A percentile compares a stretch with the other conserved stretches of the same genome.
Conservation (phyloP, 2,888 invertebrate species). For the Pammene fasciana region DNA sequence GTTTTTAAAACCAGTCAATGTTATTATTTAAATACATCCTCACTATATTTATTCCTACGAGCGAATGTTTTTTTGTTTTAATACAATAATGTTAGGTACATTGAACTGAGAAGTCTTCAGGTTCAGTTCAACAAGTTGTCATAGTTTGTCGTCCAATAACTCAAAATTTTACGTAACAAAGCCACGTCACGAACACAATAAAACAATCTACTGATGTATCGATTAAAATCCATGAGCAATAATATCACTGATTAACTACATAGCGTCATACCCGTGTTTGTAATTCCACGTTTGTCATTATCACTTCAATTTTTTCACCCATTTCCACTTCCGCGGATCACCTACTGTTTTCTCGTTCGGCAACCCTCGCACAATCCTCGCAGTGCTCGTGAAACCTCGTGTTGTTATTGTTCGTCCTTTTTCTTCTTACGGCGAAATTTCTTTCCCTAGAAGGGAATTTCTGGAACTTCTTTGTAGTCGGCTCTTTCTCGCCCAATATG, state of each 20-base stretch:
- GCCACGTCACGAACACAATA: neutral
- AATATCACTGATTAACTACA: slow-evolving; percentile 26
- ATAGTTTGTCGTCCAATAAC: neutral
- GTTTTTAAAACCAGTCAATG: neutral
- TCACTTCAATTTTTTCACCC: slow-evolving; percentile 16
- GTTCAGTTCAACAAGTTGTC: neutral
- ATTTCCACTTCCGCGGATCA: slow-evolving; percentile 41
- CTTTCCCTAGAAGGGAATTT: slow-evolving; percentile 88
- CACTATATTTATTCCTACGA: neutral
- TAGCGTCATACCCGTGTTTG: slow-evolving; percentile 2
- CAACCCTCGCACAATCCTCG: slow-evolving; percentile 68
- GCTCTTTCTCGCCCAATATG: slow-evolving; percentile 57
- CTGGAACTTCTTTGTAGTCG: slow-evolving; percentile 76
- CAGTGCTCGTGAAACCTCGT: slow-evolving; percentile 71
- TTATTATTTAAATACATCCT: slow-evolving; percentile 8
- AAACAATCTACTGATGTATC: neutral
- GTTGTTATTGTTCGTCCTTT: slow-evolving; percentile 74
- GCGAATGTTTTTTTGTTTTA: slow-evolving; percentile 1
- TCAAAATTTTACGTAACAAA: neutral
- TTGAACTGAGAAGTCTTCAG: neutral
- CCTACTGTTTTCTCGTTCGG: slow-evolving; percentile 68
- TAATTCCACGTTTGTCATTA: slow-evolving; percentile 6
- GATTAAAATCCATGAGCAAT: slow-evolving; percentile 23
- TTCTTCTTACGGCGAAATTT: slow-evolving; percentile 86
- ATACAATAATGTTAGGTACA: neutral